These are phyloP conservation scores for Erebia palarica DNA, from an alignment of 2,888 invertebrate genomes.

Conservation along the genomic window DNA sequence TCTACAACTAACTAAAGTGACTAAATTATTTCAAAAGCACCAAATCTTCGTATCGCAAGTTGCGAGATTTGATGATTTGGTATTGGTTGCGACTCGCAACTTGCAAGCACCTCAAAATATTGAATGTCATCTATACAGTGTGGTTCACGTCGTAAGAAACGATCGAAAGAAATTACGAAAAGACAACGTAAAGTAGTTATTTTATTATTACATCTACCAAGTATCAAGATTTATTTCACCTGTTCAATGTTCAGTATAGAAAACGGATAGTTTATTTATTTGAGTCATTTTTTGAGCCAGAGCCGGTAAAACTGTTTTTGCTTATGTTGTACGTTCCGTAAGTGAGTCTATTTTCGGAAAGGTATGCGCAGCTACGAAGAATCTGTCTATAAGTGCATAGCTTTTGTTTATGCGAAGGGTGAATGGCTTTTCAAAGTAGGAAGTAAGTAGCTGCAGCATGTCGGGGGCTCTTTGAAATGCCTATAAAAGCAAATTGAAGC, in stretches of 20 bases:
- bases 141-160: not conserved
- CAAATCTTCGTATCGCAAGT: not conserved
- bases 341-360: slow-evolving; percentile 66
- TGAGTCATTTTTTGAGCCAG: slow-evolving; percentile 38
- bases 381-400: slow-evolving; percentile 65
- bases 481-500: slow-evolving; percentile 28
- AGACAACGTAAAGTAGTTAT: not conserved
- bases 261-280: slow-evolving; percentile 37
- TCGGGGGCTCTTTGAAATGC: slow-evolving; percentile 52
- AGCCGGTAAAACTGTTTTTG: slow-evolving; percentile 30
- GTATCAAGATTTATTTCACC: slow-evolving; percentile 40
- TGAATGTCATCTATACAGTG: not conserved
- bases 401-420: slow-evolving; percentile 71
- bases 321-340: slow-evolving; percentile 41
- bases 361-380: slow-evolving; percentile 58
- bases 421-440: slow-evolving; percentile 60
- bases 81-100: too few relatives aligned
- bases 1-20: not conserved
- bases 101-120: not conserved
- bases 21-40: not conserved
- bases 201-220: not conserved
- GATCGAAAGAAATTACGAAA: too few relatives aligned
- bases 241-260: slow-evolving; percentile 41
- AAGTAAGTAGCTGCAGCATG: slow-evolving; percentile 55
- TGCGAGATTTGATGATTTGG: too few relatives aligned